phyloP scores from a whole-genome alignment of 1,140 invertebrate species.

The Zaprionus capensis region DNA sequence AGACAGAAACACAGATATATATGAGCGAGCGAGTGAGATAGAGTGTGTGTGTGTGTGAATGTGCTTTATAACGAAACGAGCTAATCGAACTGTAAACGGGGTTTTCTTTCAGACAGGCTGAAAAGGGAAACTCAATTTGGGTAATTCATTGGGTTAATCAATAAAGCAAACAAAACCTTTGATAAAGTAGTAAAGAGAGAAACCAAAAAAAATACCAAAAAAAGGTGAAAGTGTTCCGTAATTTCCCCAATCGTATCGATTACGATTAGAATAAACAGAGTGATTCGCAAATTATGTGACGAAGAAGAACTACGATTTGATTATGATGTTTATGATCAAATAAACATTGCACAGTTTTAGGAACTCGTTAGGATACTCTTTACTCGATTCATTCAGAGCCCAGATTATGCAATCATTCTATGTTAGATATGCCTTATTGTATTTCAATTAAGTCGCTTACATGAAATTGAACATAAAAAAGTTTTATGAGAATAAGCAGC shows the following conservation, averaged over 20 bases:
- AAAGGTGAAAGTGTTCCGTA: neutral
- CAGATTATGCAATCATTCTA: no score
- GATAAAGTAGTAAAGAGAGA: neutral
- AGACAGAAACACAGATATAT: neutral
- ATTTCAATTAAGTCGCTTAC: no score
- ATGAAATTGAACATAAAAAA: no score
- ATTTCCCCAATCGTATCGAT: neutral
- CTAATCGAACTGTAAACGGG: slow-evolving; percentile 34
- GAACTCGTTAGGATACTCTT: no score
- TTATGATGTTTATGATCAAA: neutral
- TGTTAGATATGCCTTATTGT: no score
- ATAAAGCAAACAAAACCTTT: slow-evolving; percentile 9
- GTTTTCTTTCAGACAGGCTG: neutral
- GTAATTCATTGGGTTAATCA: slow-evolving; percentile 9
- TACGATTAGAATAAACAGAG: neutral
- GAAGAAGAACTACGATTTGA: neutral
- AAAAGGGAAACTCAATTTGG: neutral
- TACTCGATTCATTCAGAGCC: neutral
- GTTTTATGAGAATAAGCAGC: no score
- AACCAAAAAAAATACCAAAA: neutral
- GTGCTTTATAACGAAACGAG: slow-evolving; percentile 19
- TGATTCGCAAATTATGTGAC: no score
- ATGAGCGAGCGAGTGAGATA: neutral
- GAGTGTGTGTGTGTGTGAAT: neutral
- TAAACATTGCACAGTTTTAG: neutral